These are phyloP conservation scores for Hirtodrosophila cameraria DNA, from an alignment of 2,888 invertebrate genomes.

Conservation along the genomic window DNA sequence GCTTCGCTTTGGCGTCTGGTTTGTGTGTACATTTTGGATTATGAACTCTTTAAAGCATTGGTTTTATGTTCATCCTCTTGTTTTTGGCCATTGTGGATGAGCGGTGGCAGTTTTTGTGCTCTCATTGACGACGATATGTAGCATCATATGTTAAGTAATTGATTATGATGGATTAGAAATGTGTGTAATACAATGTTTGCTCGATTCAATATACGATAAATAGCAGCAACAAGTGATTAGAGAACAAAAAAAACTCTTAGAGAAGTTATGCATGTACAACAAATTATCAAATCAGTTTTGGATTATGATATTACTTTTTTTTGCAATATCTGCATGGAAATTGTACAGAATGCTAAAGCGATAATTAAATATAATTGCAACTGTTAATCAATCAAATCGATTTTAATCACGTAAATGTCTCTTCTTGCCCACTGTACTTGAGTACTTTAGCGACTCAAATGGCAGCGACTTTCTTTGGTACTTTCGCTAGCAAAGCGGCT, in stretches of 20 bases:
- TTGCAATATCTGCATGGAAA: no score
- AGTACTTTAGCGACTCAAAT: not conserved
- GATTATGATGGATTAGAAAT: constrained; percentile 42
- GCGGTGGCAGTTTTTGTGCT: constrained; percentile 21
- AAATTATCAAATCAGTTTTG: no score
- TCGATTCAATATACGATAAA: not conserved
- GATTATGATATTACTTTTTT: no score
- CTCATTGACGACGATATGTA: constrained; percentile 26
- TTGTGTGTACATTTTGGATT: constrained; percentile 65
- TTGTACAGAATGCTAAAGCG: no score
- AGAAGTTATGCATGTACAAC: no score
- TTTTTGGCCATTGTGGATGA: constrained; percentile 7
- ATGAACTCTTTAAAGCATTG: constrained; percentile 63
- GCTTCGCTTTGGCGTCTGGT: constrained; percentile 35
- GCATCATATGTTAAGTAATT: constrained; percentile 18
- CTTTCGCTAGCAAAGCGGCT: constrained; percentile 39
- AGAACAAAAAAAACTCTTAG: not conserved
- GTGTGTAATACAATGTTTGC: constrained; percentile 7
- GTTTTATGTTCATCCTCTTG: constrained; percentile 17
- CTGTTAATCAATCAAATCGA: no score
- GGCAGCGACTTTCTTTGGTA: constrained; percentile 22
- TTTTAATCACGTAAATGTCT: not conserved
- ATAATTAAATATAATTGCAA: no score
- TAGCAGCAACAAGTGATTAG: not conserved
- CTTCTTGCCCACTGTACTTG: constrained; percentile 22